These are phyloP conservation scores for Operophtera brumata DNA, from an alignment of 2,888 invertebrate species.

Conservation along the genomic window DNA sequence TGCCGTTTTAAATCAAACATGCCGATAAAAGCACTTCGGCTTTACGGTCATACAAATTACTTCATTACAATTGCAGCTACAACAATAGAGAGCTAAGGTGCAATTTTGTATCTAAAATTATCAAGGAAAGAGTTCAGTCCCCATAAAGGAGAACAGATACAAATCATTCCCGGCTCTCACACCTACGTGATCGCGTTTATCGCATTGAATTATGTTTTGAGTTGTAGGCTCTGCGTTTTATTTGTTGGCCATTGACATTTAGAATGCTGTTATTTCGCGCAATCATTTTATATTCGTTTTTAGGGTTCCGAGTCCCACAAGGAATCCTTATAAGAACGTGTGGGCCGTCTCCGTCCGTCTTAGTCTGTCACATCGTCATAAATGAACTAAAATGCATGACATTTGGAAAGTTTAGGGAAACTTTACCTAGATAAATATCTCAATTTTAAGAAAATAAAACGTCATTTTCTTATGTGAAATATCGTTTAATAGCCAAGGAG, in stretches of 20 bases:
- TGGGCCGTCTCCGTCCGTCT: too few species aligned
- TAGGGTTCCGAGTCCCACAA: background rate
- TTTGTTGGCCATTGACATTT: background rate
- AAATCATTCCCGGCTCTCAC: conserved; percentile 34
- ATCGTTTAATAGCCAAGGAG: too few species aligned
- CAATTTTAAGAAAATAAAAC: too few species aligned
- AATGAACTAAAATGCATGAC: too few species aligned
- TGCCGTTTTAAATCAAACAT: conserved; percentile 19
- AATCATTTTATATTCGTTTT: background rate
- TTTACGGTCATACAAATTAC: background rate
- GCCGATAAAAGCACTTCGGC: conserved; percentile 3
- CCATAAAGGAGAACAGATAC: conserved; percentile 31
- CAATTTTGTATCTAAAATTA: background rate
- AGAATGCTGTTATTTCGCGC: background rate
- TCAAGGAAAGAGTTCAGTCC: background rate
- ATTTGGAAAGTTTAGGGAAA: too few species aligned
- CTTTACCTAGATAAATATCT: too few species aligned
- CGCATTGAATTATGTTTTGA: conserved; percentile 26
- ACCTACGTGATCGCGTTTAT: conserved; percentile 31
- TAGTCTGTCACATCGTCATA: too few species aligned
- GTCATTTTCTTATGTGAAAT: too few species aligned
- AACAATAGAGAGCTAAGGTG: background rate
- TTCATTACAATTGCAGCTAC: background rate
- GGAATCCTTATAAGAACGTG: too few species aligned
- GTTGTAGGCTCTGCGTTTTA: conserved; percentile 21